A percentile compares a stretch with the other conserved stretches of the same genome.
Conservation (phyloP, 2,113 vertebrate genomes). For the Larimichthys crocea region DNA sequence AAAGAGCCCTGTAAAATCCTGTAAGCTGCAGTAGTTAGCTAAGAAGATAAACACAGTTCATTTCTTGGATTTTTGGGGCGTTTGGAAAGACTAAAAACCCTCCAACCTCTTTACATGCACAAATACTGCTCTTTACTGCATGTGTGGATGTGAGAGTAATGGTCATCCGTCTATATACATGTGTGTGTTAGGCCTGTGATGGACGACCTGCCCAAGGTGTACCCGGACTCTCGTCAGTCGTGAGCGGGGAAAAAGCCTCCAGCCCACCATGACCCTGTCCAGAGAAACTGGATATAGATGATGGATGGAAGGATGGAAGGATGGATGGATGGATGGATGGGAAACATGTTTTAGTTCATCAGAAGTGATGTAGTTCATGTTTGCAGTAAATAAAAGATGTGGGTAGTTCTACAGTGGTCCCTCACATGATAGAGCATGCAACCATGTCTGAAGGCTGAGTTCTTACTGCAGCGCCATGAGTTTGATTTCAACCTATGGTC, state of each 20-base stretch:
- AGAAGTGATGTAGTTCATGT: not conserved
- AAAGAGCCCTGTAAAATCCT: too few relatives aligned
- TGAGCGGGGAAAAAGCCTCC: not conserved
- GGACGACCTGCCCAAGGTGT: not conserved
- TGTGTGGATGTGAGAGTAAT: not conserved
- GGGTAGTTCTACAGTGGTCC: not conserved
- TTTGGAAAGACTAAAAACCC: too few relatives aligned
- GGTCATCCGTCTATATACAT: not conserved
- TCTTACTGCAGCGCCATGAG: too few relatives aligned
- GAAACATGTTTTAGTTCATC: not conserved
- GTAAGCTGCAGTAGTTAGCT: too few relatives aligned
- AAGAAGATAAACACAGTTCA: too few relatives aligned
- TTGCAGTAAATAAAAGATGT: slow-evolving; percentile 3
- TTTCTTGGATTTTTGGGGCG: too few relatives aligned
- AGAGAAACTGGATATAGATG: not conserved
- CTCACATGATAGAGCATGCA: too few relatives aligned
- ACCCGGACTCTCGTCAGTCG: not conserved
- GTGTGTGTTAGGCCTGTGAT: not conserved
- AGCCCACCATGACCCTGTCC: not conserved
- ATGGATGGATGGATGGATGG: not conserved
- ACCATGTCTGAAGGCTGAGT: too few relatives aligned
- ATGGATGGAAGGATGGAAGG: slow-evolving; percentile 1
- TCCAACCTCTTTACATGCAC: not conserved
- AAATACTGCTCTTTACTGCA: not conserved
- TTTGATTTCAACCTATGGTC: too few relatives aligned